Evolutionary conservation across 2,113 vertebrate genomes (phyloP).

Genomic region (Capreolus pygargus): DNA sequence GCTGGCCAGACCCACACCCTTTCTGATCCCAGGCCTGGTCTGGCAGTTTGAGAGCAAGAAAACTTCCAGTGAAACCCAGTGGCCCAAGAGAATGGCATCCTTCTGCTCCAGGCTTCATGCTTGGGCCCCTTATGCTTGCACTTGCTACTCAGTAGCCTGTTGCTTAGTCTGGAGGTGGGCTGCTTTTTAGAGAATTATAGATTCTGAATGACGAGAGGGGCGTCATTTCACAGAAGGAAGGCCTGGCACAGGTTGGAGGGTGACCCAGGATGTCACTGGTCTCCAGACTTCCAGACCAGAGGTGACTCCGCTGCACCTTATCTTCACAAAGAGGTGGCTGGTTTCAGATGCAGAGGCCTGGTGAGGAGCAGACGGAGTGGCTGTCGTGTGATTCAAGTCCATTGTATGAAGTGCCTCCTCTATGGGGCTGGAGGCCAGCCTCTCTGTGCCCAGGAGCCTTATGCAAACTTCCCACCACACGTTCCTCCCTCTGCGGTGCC

Average conservation of each 20-base stretch:
- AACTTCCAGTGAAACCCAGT: background rate
- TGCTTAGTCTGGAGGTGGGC: background rate
- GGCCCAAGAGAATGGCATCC: background rate
- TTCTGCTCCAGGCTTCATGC: rapidly evolving
- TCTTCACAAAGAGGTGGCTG: background rate
- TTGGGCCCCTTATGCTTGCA: background rate
- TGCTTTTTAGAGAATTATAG: background rate
- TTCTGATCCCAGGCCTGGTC: background rate
- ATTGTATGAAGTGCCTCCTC: background rate
- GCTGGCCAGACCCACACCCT: background rate
- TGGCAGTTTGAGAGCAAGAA: background rate
- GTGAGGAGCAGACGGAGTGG: too few species aligned
- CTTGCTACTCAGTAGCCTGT: background rate
- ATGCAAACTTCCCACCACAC: background rate
- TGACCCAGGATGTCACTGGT: background rate
- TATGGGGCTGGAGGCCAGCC: background rate
- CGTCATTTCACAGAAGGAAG: background rate
- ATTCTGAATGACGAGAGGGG: background rate
- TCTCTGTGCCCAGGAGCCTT: background rate
- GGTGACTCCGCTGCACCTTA: background rate
- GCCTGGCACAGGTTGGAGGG: background rate
- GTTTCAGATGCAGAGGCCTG: background rate
- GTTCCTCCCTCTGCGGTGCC: background rate
- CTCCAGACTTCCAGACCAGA: background rate
- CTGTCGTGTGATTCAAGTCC: rapidly evolving